Percentiles rank a stretch among this genome's conserved stretches.
Conservation (phyloP, 1,140 invertebrate genomes). For the Caenorhabditis inopinata region DNA sequence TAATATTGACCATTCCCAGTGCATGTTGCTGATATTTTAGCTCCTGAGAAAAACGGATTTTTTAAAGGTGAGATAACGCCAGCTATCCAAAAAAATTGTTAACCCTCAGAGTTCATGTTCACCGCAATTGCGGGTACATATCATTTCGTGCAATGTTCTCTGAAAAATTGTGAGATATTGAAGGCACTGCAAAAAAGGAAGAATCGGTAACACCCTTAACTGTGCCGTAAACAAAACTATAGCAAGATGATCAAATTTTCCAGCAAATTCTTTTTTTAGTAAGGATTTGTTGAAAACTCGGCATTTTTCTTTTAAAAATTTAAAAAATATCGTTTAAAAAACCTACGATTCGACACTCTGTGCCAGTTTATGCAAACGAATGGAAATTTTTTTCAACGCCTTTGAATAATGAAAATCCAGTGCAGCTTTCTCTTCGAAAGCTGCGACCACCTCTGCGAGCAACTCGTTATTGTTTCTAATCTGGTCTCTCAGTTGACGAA, state of each 20-base stretch:
- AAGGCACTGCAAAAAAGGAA: background rate
- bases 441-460: conserved; percentile 43
- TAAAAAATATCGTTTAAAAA: too few species aligned
- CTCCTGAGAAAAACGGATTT: too few species aligned
- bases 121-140: too few species aligned
- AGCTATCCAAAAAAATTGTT: too few species aligned
- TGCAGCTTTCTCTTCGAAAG: conserved; percentile 48
- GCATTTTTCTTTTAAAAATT: too few species aligned
- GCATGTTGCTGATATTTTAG: too few species aligned
- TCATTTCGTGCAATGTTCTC: background rate
- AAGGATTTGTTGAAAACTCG: too few species aligned
- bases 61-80: too few species aligned
- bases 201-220: conserved; percentile 7
- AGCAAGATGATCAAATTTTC: background rate
- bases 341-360: conserved; percentile 46
- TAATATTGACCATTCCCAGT: too few species aligned
- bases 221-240: background rate
- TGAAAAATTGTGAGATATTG: background rate
- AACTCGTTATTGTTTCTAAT: conserved; percentile 48
- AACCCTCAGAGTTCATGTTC: too few species aligned
- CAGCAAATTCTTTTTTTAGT: too few species aligned
- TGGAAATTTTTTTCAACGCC: conserved; percentile 47
- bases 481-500: conserved; percentile 40
- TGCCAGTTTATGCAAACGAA: conserved; percentile 47
- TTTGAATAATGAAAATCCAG: conserved; percentile 51